Evolutionary conservation across 2,888 invertebrate species (phyloP).

Genomic region (Augiades crinisus): DNA sequence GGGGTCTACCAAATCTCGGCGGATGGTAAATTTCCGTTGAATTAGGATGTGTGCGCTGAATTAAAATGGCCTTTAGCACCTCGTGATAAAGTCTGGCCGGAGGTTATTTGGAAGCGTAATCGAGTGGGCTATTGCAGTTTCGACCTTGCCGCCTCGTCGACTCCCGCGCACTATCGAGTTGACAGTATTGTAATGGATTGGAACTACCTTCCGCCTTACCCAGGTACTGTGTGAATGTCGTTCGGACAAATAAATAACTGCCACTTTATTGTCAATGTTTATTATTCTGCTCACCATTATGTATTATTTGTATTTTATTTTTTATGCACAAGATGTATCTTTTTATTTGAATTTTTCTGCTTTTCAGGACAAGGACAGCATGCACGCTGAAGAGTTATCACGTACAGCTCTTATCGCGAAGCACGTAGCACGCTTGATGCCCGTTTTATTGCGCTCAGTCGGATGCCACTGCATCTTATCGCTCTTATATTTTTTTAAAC

Average conservation of each 20-base stretch:
- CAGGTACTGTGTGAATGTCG: slow-evolving; percentile 48
- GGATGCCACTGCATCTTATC: slow-evolving; percentile 31
- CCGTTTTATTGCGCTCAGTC: slow-evolving; percentile 63
- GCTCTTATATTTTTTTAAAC: slow-evolving; percentile 29
- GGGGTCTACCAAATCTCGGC: slow-evolving; percentile 31
- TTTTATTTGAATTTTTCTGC: no score
- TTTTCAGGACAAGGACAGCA: no score
- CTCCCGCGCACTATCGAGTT: slow-evolving; percentile 61
- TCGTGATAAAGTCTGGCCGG: slow-evolving; percentile 45
- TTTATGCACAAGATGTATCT: no score
- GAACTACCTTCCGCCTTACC: slow-evolving; percentile 53
- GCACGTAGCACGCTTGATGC: slow-evolving; percentile 65
- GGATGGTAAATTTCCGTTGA: slow-evolving; percentile 14
- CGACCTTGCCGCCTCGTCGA: slow-evolving; percentile 66
- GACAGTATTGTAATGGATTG: slow-evolving; percentile 67
- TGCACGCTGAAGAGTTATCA: slow-evolving; percentile 31
- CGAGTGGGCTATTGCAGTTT: slow-evolving; percentile 48
- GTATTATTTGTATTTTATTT: no score
- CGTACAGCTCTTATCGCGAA: slow-evolving; percentile 47
- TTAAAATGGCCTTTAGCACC: slow-evolving; percentile 40
- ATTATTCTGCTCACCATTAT: no score
- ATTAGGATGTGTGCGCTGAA: slow-evolving; percentile 26
- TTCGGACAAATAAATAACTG: slow-evolving; percentile 4
- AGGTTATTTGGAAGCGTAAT: slow-evolving; percentile 41
- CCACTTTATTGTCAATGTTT: background rate